Evolutionary conservation across 2,888 invertebrate species (phyloP).

Genomic region (Watsonalla binaria): DNA sequence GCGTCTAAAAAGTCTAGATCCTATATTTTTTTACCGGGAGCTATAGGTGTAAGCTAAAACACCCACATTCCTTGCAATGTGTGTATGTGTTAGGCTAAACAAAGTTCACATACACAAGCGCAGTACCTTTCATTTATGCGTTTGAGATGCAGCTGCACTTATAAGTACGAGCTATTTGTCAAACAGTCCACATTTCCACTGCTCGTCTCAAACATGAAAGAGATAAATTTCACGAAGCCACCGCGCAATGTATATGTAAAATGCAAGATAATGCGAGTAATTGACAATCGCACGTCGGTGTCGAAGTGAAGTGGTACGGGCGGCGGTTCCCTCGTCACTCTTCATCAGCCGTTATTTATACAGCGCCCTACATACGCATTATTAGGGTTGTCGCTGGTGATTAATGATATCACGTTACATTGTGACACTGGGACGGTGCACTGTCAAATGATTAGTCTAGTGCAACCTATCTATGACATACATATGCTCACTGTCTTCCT

Average conservation of each 20-base stretch:
- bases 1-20: too few species aligned
- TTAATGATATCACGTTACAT: neutral
- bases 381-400: slow-evolving; percentile 41
- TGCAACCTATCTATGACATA: too few species aligned
- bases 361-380: slow-evolving; percentile 53
- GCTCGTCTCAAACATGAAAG: neutral
- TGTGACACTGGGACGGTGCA: neutral
- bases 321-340: slow-evolving; percentile 58
- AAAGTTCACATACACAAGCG: too few species aligned
- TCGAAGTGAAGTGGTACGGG: slow-evolving; percentile 33
- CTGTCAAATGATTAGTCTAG: too few species aligned
- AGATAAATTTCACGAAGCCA: slow-evolving; percentile 1
- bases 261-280: slow-evolving; percentile 24
- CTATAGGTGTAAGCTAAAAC: too few species aligned
- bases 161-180: too few species aligned
- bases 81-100: too few species aligned
- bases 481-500: too few species aligned
- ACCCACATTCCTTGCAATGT: too few species aligned
- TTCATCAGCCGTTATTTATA: slow-evolving; percentile 61
- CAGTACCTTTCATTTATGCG: too few species aligned
- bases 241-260: slow-evolving; percentile 13
- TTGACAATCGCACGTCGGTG: slow-evolving; percentile 41
- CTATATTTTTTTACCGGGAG: too few species aligned
- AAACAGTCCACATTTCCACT: neutral
- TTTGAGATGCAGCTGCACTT: too few species aligned